phyloP scores from a whole-genome alignment of 2,797 vertebrate genomes.

The Gymnothorax javanicus region DNA sequence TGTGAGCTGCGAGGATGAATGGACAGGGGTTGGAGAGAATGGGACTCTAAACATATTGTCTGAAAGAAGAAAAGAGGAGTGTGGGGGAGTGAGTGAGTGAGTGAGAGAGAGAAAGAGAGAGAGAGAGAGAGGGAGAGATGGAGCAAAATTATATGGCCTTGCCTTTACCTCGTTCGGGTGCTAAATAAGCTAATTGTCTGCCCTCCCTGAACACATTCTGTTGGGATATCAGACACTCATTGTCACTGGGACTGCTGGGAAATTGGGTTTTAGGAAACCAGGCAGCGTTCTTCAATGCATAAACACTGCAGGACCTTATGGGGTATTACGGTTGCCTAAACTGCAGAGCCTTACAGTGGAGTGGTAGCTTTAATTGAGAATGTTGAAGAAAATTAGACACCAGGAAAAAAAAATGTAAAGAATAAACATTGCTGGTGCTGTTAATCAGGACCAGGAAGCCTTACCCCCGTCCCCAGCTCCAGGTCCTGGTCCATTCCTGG shows the following conservation, averaged over 20 bases:
- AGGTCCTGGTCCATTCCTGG: neutral
- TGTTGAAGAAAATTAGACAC: neutral
- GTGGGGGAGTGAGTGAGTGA: conserved; percentile 59
- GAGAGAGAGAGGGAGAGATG: neutral
- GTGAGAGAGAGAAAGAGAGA: conserved; percentile 1
- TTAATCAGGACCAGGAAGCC: conserved; percentile 1
- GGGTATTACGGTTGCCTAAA: neutral
- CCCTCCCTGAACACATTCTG: neutral
- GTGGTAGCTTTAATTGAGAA: neutral
- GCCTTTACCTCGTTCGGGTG: neutral
- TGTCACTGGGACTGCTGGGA: neutral
- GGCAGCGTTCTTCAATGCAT: neutral
- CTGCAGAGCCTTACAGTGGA: neutral
- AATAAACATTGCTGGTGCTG: neutral
- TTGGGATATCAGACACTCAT: neutral
- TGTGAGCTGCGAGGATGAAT: conserved; percentile 30
- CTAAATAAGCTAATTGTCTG: neutral
- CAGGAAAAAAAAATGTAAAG: neutral
- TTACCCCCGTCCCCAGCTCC: neutral
- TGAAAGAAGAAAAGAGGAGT: conserved; percentile 55
- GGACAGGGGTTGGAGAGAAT: conserved; percentile 51
- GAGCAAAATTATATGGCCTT: conserved; percentile 11
- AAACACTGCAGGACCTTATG: neutral
- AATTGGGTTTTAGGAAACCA: neutral
- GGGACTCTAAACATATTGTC: conserved; percentile 62